Evolutionary conservation across 2,113 vertebrate species (phyloP).

Genomic region (Ornithorhynchus anatinus): DNA sequence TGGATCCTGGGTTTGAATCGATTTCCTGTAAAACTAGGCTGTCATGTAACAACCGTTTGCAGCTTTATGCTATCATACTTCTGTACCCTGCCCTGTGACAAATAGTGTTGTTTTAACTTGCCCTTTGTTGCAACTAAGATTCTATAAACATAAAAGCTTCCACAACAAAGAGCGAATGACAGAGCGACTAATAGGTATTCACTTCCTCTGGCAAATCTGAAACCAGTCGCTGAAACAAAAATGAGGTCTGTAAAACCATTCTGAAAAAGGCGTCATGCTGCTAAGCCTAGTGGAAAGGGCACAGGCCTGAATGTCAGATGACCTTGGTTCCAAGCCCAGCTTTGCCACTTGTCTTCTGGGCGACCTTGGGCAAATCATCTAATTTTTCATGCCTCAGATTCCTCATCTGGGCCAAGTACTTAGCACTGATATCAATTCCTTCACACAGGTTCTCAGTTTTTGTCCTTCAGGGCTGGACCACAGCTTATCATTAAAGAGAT

Average conservation of each 20-base stretch:
- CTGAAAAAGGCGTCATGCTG: too few relatives aligned
- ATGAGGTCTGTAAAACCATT: fast-evolving
- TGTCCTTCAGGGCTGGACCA: not conserved
- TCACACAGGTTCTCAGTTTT: too few relatives aligned
- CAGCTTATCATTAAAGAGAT: not conserved
- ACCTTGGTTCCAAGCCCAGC: too few relatives aligned
- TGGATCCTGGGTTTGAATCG: not conserved
- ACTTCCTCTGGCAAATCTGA: not conserved
- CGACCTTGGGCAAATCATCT: not conserved
- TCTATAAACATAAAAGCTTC: not conserved
- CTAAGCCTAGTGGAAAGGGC: too few relatives aligned
- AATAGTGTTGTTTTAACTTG: not conserved
- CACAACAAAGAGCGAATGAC: not conserved
- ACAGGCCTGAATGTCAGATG: too few relatives aligned
- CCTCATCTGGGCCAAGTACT: too few relatives aligned
- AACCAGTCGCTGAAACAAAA: not conserved
- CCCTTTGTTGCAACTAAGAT: not conserved
- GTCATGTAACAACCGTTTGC: not conserved
- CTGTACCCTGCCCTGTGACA: not conserved
- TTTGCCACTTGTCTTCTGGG: too few relatives aligned
- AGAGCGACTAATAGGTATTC: not conserved
- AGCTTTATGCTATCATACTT: not conserved
- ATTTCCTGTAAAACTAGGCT: not conserved
- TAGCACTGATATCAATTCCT: too few relatives aligned
- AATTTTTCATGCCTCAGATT: too few relatives aligned